phyloP scores from a whole-genome alignment of 2,888 invertebrate species.

The Panzeria rudis region DNA sequence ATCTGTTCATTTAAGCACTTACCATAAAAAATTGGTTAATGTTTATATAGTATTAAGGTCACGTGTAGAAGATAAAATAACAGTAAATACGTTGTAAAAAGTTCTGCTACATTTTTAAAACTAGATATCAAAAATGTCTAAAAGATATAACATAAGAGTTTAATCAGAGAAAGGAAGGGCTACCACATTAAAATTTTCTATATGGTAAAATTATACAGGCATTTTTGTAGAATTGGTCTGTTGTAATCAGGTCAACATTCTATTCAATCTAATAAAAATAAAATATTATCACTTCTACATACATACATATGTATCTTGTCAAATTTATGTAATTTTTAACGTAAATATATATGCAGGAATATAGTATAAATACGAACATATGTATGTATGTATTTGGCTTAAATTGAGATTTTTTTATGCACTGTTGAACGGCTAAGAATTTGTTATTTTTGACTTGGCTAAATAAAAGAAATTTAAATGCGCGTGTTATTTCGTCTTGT shows the following conservation, averaged over 20 bases:
- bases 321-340: too few species aligned
- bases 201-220: too few species aligned
- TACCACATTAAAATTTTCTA: too few species aligned
- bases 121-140: not conserved
- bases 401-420: conserved; percentile 29
- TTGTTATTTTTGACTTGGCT: not conserved
- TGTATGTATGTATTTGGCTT: not conserved
- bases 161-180: too few species aligned
- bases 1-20: too few species aligned
- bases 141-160: not conserved
- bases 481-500: not conserved
- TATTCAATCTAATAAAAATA: conserved; percentile 59
- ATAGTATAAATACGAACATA: too few species aligned
- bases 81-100: not conserved
- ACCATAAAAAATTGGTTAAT: not conserved
- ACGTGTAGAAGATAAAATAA: not conserved
- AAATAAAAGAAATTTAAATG: not conserved
- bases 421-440: not conserved
- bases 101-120: not conserved
- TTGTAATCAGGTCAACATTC: not conserved
- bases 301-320: too few species aligned
- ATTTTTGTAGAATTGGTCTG: not conserved
- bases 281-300: conserved; percentile 28
- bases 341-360: too few species aligned
- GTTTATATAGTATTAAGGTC: not conserved